These are phyloP conservation scores for Endotricha flammealis DNA, from an alignment of 2,888 invertebrate genomes.

Conservation along the genomic window DNA sequence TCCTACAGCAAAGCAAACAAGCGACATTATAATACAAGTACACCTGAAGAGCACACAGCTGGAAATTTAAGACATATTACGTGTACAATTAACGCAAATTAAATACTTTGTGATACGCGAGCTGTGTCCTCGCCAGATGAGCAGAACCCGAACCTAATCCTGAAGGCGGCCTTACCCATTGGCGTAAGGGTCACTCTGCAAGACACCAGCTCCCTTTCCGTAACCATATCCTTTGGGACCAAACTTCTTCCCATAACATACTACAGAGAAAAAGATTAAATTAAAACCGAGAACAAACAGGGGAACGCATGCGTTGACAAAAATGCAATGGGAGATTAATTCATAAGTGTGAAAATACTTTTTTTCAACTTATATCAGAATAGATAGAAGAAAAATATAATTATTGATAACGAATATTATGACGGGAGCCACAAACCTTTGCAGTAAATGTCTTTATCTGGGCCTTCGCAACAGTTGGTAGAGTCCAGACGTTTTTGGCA, in stretches of 20 bases:
- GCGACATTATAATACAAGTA: conserved; percentile 41
- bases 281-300: conserved; percentile 33
- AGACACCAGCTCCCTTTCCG: conserved; percentile 96
- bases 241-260: conserved; percentile 98
- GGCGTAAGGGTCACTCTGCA: conserved; percentile 92
- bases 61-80: conserved; percentile 2
- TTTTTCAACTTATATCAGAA: conserved; percentile 1
- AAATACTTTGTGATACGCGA: conserved; percentile 13
- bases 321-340: not conserved
- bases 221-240: conserved; percentile 98
- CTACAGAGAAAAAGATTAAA: conserved; percentile 74
- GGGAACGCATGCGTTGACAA: conserved; percentile 21
- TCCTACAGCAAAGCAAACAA: conserved; percentile 81
- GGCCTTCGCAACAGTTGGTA: conserved; percentile 94
- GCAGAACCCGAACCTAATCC: conserved; percentile 41
- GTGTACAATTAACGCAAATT: not conserved
- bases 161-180: conserved; percentile 83
- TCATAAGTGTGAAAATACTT: not conserved
- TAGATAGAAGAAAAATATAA: not conserved
- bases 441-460: conserved; percentile 97
- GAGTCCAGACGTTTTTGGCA: conserved; percentile 94
- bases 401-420: conserved; percentile 6
- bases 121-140: conserved; percentile 66
- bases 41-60: conserved; percentile 57
- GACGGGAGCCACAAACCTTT: conserved; percentile 82